Conservation (phyloP, 2,113 vertebrate genomes). For the Ifrita kowaldi region DNA sequence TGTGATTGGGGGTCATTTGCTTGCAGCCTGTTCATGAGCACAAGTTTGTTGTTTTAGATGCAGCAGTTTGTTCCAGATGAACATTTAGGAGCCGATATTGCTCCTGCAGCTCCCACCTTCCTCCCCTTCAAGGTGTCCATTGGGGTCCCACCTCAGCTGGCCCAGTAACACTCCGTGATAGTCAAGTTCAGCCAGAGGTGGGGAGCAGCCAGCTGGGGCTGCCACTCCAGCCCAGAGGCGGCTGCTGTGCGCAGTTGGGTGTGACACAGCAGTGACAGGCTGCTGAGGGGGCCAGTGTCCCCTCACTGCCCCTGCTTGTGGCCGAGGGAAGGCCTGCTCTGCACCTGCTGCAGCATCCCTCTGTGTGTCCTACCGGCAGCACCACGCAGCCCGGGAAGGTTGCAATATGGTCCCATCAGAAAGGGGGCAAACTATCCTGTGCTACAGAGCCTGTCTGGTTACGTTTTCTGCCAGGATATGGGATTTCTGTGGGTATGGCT, state of each 20-base stretch:
- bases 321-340: background rate
- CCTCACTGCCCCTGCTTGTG: too few species aligned
- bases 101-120: background rate
- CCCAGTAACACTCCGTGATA: fast-evolving
- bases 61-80: background rate
- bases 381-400: fast-evolving
- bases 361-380: fast-evolving
- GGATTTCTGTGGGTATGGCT: background rate
- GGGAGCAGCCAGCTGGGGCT: background rate
- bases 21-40: background rate
- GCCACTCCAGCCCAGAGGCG: fast-evolving
- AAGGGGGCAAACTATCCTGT: background rate
- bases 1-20: background rate
- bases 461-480: background rate
- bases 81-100: background rate
- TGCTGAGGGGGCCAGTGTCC: background rate
- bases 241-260: fast-evolving
- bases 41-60: background rate
- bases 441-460: background rate
- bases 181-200: background rate
- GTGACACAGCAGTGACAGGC: background rate
- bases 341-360: background rate
- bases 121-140: background rate
- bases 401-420: background rate
- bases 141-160: fast-evolving